These are phyloP conservation scores for Numenius phaeopus DNA, from an alignment of 2,797 vertebrate species.

Conservation along the genomic window DNA sequence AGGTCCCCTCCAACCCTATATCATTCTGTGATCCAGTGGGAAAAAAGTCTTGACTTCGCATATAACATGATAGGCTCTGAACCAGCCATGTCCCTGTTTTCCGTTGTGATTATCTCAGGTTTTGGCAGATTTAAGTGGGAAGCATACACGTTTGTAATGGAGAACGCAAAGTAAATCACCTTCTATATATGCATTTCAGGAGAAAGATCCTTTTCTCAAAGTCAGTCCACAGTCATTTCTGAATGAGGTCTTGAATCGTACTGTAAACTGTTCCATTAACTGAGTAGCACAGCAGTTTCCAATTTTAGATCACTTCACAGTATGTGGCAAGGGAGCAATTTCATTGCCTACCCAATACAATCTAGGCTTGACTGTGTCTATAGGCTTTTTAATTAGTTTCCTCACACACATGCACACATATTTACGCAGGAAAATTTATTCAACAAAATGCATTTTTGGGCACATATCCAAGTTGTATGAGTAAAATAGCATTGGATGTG, in stretches of 20 bases:
- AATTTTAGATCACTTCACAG: slow-evolving; percentile 28
- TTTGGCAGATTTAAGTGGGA: background rate
- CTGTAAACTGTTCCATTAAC: slow-evolving; percentile 8
- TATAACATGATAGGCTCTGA: background rate
- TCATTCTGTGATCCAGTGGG: background rate
- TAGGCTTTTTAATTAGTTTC: background rate
- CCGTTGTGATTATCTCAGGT: background rate
- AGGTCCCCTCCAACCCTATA: too few relatives aligned
- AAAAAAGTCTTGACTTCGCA: background rate
- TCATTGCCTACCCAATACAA: background rate
- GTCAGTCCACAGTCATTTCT: background rate
- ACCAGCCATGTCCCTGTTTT: background rate
- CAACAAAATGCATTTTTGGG: slow-evolving; percentile 18
- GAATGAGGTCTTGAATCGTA: background rate
- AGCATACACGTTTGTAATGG: background rate
- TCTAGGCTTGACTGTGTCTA: background rate
- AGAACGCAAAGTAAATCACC: background rate
- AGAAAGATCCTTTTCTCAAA: background rate
- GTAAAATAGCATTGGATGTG: background rate
- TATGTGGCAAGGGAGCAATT: slow-evolving; percentile 16
- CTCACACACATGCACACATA: accelerated
- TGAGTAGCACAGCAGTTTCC: background rate
- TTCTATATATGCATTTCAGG: background rate
- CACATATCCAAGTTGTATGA: background rate
- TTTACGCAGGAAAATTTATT: background rate